Base-by-base conservation (phyloP, 1,140 invertebrate species). In the Cecropterus lyciades region DNA sequence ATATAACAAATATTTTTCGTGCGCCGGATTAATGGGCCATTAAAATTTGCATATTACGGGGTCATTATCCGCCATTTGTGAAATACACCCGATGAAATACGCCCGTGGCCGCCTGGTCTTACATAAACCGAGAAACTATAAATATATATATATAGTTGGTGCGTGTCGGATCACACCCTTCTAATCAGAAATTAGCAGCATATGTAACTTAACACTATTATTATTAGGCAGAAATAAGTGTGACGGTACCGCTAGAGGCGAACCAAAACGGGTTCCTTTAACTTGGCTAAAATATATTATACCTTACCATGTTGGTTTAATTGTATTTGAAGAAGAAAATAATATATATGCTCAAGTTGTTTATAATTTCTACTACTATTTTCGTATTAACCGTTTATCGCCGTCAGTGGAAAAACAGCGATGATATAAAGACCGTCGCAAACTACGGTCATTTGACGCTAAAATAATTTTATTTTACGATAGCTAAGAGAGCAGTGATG, bases 11-110 rank as follows among this genome's bases (percentile, higher is more conserved):
- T 30, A 24, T 56, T 52, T 48, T 56, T 46, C 43, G 64, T 48
- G 42, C 24, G 10, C 24, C 8, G 43, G 20, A 46, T 56, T 46
- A 59, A 67, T 57, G 46, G 55, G 20, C 45, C 65, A 66, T 66
- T 66, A 57, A 66, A 66, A 66, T 66, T 66, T 57, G 53, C 64
- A 66, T 66, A 66, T 27, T 66, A 57, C 64, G 13, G 20, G 27
- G 20, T 57, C 53, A 49, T 66, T 66, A 66, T 37, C 3, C 37
- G 53, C 49, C 40, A 49, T 65, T 65, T 65, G 49, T 45, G 51
- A 46, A 55, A 45, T 64, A 48, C 13, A 45, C 51, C 8, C 51
- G 14, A 24, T 27, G 53, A 40, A 17, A 56, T 42, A 37, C 37
- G 30, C 37, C 37, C 20, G 17, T 24, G 20, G n/a, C 7, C 17